phyloP scores from a whole-genome alignment of 2,888 invertebrate genomes.

The Torymus aiolomorphi region DNA sequence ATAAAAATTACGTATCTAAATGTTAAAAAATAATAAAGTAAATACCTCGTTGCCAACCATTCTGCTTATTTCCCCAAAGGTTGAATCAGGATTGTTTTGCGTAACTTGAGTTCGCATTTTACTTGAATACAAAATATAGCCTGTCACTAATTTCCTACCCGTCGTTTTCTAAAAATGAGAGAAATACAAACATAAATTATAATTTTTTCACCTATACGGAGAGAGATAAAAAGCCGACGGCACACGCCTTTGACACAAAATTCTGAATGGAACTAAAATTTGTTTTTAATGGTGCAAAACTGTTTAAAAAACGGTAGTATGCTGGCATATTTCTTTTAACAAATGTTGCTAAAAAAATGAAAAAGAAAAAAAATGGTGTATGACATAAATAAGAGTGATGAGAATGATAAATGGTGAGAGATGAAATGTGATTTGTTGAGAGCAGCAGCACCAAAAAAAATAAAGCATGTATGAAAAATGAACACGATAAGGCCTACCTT shows the following conservation, averaged over 20 bases:
- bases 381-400: constrained; percentile 25
- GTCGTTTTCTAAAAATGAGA: constrained; percentile 76
- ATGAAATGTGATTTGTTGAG: constrained; percentile 51
- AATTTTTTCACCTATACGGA: constrained; percentile 10
- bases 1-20: constrained; percentile 57
- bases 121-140: constrained; percentile 98
- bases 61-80: constrained; percentile 91
- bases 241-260: constrained; percentile 51
- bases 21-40: constrained; percentile 65
- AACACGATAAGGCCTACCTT: constrained; percentile 68
- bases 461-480: constrained; percentile 55
- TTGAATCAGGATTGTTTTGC: constrained; percentile 94
- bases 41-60: constrained; percentile 84
- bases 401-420: constrained; percentile 44
- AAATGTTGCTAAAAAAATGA: constrained; percentile 53
- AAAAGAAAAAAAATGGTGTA: constrained; percentile 52
- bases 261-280: constrained; percentile 50
- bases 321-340: constrained; percentile 74
- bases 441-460: constrained; percentile 61
- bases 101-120: constrained; percentile 95
- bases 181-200: constrained; percentile 44
- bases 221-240: constrained; percentile 43
- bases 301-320: constrained; percentile 64
- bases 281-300: constrained; percentile 53
- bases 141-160: constrained; percentile 91